Evolutionary conservation across 2,888 invertebrate species (phyloP).

Genomic region (Nomada flava): DNA sequence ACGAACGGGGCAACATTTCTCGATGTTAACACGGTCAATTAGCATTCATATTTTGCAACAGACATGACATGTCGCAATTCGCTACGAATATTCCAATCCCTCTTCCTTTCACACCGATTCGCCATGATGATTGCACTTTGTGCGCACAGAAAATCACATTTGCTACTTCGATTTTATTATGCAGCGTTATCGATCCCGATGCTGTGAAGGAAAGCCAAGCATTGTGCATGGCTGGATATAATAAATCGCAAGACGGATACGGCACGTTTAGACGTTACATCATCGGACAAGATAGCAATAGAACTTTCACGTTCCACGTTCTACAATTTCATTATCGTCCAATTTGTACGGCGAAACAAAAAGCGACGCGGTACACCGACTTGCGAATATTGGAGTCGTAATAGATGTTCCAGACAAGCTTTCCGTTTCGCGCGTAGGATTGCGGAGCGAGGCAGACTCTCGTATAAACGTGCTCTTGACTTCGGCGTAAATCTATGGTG

Average conservation of each 20-base stretch:
- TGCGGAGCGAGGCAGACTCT: slow-evolving; percentile 1
- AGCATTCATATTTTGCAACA: not conserved
- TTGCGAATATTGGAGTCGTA: slow-evolving; percentile 23
- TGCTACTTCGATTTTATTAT: not conserved
- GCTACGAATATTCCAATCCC: not conserved
- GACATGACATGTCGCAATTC: not conserved
- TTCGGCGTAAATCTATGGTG: slow-evolving; percentile 43
- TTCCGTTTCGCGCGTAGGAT: slow-evolving; percentile 47
- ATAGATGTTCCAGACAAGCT: slow-evolving; percentile 34
- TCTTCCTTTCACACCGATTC: not conserved
- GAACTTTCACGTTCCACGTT: slow-evolving; percentile 30
- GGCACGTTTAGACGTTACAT: not conserved
- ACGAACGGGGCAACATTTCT: slow-evolving; percentile 11
- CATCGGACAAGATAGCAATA: not conserved
- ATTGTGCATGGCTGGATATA: not conserved
- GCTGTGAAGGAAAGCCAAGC: not conserved
- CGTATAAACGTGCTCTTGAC: slow-evolving; percentile 27
- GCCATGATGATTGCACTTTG: too few relatives aligned
- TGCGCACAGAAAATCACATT: not conserved
- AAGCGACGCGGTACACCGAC: not conserved
- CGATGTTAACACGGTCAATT: slow-evolving; percentile 5
- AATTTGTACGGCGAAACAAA: slow-evolving; percentile 16
- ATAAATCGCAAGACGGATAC: slow-evolving; percentile 9
- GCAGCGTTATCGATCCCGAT: not conserved
- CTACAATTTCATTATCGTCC: slow-evolving; percentile 30